Evolutionary conservation across 2,113 vertebrate genomes (phyloP), one percentile per base, ranked within the genome.

Genomic region (Misgurnus anguillicaudatus): DNA sequence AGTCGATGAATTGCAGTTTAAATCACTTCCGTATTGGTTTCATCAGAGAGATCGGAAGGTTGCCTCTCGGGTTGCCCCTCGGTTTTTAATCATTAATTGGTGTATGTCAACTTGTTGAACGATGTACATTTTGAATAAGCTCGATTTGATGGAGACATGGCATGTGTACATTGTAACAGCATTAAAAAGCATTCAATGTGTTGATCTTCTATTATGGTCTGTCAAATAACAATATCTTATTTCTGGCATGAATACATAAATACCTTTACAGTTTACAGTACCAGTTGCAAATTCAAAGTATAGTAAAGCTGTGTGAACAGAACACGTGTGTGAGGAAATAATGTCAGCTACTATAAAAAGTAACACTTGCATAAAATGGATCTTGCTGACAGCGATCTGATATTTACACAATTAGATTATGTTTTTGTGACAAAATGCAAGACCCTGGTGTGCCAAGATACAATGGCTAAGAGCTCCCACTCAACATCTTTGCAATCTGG

Each of bases 401-500:
- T 69, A 58, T 82, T 78, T 71, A 66, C 68, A 67, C 60, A 78
- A 72, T 74, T 66, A 65, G 68, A 74, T 62, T 65, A 57, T 75
- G 36, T 38, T 79, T 47, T 73, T 68, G 74, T 80, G 78, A 62
- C 71, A 62, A 68, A 57, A 73, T 62, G 60, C 66, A 9, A 45
- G 70, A 51, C 71, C 79, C 47, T 58, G 9, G 17, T 17, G 36
- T 62, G 45, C 53, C 70, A 79, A 47, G 60, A 62, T 47, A 38
- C 61, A 80, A 69, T 17, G 64, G 39, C 41, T 66, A 57, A 72
- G 41, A 65, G 75, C 73, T 61, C 74, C 67, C 74, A 80, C 82
- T 79, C 78, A 70, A 67, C 48, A 53, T 75, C 65, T 81, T 83
- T 70, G 62, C 77, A 80, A 83, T 81, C 78, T 79, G 78, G 63